These are phyloP conservation scores for Danionella dracula DNA, from an alignment of 2,797 vertebrate species.

Conservation along the genomic window DNA sequence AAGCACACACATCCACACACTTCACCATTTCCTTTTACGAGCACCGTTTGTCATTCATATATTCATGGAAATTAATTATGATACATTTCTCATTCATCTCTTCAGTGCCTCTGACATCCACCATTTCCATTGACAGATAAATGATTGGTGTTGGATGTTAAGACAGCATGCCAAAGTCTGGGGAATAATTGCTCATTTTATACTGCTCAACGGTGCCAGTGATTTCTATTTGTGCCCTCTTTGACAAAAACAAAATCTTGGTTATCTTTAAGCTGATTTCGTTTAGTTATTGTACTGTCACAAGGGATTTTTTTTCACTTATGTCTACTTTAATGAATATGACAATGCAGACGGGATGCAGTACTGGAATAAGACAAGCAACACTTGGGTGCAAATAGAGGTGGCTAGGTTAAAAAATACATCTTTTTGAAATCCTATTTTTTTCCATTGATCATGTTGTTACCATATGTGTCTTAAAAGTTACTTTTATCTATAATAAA, in stretches of 20 bases:
- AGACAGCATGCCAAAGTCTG: constrained; percentile 7
- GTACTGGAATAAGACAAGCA: background rate
- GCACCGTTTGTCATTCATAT: constrained; percentile 22
- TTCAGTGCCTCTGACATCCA: constrained; percentile 1
- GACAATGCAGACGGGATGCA: background rate
- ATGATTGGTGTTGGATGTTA: constrained; percentile 17
- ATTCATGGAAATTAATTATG: constrained; percentile 25
- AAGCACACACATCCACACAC: background rate
- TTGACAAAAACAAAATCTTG: background rate
- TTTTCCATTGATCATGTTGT: background rate
- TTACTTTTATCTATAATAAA: background rate
- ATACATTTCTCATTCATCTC: constrained; percentile 6
- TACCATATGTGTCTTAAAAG: background rate
- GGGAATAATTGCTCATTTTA: constrained; percentile 9
- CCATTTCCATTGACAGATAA: background rate
- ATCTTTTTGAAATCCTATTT: background rate
- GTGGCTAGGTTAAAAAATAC: background rate
- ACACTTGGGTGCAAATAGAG: background rate
- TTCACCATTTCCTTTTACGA: background rate
- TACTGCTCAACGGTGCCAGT: background rate
- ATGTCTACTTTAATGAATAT: background rate
- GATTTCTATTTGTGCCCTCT: constrained; percentile 23
- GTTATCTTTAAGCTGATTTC: background rate
- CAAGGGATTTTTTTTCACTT: background rate
- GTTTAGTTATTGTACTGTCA: background rate